These are phyloP conservation scores for Bombus terrestris DNA, from an alignment of 1,140 invertebrate genomes.

Conservation along the genomic window DNA sequence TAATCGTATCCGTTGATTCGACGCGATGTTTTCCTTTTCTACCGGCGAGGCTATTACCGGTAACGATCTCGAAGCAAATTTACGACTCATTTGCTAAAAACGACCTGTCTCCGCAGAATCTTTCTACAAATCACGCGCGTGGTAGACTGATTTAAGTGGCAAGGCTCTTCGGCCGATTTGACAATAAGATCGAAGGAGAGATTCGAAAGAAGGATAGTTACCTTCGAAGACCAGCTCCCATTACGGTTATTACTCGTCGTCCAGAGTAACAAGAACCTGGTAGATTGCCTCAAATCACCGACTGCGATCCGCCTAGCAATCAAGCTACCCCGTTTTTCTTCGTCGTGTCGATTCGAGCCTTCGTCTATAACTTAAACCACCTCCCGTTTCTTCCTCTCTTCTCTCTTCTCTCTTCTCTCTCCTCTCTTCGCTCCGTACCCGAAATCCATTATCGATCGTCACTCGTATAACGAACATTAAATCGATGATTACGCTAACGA, in stretches of 20 bases:
- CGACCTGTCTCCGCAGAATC: constrained; percentile 37
- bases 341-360: constrained; percentile 62
- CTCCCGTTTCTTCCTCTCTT: constrained; percentile 28
- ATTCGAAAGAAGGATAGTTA: constrained; percentile 69
- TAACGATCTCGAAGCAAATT: constrained; percentile 26
- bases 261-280: constrained; percentile 77
- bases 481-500: constrained; percentile 74
- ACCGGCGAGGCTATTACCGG: not conserved
- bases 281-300: constrained; percentile 79
- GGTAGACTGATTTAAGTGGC: constrained; percentile 64
- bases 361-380: constrained; percentile 57
- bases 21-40: constrained; percentile 10
- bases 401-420: not conserved
- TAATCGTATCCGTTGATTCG: constrained; percentile 13
- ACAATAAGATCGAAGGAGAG: constrained; percentile 71
- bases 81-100: constrained; percentile 53
- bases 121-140: constrained; percentile 64
- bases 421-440: not conserved
- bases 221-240: constrained; percentile 68
- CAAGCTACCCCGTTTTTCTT: constrained; percentile 71
- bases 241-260: constrained; percentile 78
- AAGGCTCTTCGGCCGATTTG: constrained; percentile 65
- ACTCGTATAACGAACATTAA: constrained; percentile 73
- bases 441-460: constrained; percentile 73
- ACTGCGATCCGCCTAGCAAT: constrained; percentile 77